These are phyloP conservation scores for Pangasius mekongensis DNA, from an alignment of 2,797 vertebrate species.

Conservation along the genomic window DNA sequence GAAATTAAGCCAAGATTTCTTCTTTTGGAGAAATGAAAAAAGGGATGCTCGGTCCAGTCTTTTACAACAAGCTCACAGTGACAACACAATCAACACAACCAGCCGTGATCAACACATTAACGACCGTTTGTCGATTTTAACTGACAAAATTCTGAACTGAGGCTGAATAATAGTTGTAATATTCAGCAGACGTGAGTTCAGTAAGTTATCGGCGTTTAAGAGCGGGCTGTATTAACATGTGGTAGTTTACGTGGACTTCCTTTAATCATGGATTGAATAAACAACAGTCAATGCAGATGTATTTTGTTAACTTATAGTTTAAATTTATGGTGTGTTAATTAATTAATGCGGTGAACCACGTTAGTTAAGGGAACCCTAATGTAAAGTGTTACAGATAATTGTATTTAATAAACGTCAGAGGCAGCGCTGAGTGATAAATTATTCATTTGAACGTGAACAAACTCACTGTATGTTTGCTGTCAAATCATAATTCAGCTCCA, in stretches of 20 bases:
- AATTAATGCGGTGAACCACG: background rate
- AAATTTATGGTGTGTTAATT: background rate
- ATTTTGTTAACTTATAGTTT: background rate
- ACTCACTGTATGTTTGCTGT: background rate
- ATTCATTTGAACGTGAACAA: background rate
- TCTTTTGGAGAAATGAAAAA: no score
- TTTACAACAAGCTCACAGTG: background rate
- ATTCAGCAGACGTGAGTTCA: background rate
- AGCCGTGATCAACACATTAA: background rate
- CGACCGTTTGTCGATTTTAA: background rate
- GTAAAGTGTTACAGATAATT: background rate
- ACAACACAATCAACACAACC: background rate
- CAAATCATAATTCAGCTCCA: conserved; percentile 6
- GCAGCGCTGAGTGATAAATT: background rate
- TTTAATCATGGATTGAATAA: background rate
- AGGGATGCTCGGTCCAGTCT: no score
- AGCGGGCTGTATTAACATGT: background rate
- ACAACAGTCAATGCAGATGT: background rate
- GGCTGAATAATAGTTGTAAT: background rate
- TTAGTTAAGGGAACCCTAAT: background rate
- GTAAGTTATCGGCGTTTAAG: background rate
- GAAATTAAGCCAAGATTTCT: no score
- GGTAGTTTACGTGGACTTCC: background rate
- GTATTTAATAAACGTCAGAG: background rate
- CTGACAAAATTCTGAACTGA: background rate